Conservation (phyloP, 2,113 vertebrate species). For the Spheniscus mendiculus region DNA sequence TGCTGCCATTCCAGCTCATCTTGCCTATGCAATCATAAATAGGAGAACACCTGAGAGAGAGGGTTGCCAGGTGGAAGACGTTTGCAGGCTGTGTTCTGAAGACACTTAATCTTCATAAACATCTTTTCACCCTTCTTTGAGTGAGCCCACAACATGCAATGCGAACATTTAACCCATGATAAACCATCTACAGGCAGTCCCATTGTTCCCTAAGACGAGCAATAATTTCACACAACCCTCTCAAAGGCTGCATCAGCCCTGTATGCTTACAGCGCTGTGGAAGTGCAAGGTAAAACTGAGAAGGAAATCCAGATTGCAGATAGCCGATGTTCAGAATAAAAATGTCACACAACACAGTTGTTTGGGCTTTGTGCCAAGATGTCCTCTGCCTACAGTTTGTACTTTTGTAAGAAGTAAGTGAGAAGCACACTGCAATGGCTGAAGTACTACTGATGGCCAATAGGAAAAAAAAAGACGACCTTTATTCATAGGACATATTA, state of each 20-base stretch:
- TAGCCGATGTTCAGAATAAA: neutral
- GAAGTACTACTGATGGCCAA: neutral
- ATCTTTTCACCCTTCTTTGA: neutral
- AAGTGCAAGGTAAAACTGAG: neutral
- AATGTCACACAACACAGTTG: neutral
- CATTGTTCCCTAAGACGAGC: neutral
- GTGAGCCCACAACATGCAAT: neutral
- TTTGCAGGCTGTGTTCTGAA: neutral
- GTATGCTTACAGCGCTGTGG: neutral
- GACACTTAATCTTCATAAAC: neutral
- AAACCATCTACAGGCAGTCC: neutral
- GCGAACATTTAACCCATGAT: neutral
- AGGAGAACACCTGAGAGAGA: neutral
- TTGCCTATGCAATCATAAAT: neutral
- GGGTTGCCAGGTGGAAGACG: neutral
- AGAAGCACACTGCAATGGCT: neutral
- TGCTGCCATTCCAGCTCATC: neutral
- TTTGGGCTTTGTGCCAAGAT: neutral
- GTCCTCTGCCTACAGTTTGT: neutral
- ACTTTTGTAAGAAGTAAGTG: neutral
- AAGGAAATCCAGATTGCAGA: neutral
- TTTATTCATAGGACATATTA: neutral
- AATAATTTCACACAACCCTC: neutral
- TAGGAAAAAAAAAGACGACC: rapidly evolving
- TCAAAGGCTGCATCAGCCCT: neutral